phyloP scores from a whole-genome alignment of 2,113 vertebrate genomes.

The Lycocorax pyrrhopterus region DNA sequence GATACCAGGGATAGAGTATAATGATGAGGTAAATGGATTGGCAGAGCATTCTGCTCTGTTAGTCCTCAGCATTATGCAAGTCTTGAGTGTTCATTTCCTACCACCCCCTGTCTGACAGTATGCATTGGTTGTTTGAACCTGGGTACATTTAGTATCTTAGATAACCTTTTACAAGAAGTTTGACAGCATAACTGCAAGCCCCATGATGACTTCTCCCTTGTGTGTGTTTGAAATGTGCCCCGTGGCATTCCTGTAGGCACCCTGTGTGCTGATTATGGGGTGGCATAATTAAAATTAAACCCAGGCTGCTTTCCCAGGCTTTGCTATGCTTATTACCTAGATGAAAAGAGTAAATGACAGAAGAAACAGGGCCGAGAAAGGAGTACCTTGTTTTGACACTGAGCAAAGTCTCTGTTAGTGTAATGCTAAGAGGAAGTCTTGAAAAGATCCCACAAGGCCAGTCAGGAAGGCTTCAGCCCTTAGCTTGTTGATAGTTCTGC shows the following conservation, averaged over 20 bases:
- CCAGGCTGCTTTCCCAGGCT: background rate
- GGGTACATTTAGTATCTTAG: fast-evolving
- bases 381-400: background rate
- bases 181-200: background rate
- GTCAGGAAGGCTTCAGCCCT: background rate
- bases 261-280: fast-evolving
- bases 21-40: too few relatives aligned
- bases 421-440: background rate
- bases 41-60: background rate
- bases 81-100: background rate
- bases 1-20: background rate
- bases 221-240: background rate
- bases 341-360: background rate
- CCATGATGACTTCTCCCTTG: background rate
- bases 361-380: background rate
- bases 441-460: background rate
- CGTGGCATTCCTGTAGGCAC: background rate
- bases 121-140: background rate
- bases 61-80: background rate
- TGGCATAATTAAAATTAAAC: background rate
- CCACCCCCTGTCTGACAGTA: background rate
- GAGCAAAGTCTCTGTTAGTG: background rate
- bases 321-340: background rate
- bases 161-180: background rate
- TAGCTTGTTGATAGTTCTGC: background rate